phyloP scores from a whole-genome alignment of 2,797 vertebrate genomes.

The Crenichthys baileyi region DNA sequence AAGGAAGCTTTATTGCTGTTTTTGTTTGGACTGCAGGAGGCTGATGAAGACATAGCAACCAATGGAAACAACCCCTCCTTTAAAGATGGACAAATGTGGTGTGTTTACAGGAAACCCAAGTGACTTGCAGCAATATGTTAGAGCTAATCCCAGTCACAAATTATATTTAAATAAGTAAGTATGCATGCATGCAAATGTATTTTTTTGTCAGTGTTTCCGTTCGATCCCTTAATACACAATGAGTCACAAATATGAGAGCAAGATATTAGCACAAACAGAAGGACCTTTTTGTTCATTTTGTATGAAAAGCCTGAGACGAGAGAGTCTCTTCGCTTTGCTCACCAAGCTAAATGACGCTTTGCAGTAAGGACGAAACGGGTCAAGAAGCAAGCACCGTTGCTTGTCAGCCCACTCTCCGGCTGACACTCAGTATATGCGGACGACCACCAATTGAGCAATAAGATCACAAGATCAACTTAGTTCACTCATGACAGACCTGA shows the following conservation, averaged over 20 bases:
- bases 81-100: slow-evolving; percentile 36
- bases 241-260: slow-evolving; percentile 38
- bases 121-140: slow-evolving; percentile 16
- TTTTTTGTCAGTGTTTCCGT: slow-evolving; percentile 51
- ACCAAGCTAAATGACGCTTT: slow-evolving; percentile 54
- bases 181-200: not conserved
- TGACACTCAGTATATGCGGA: slow-evolving; percentile 61
- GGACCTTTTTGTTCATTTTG: slow-evolving; percentile 53
- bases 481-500: slow-evolving; percentile 28
- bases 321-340: slow-evolving; percentile 45
- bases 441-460: slow-evolving; percentile 39
- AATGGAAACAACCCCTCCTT: slow-evolving; percentile 15
- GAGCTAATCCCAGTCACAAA: slow-evolving; percentile 14
- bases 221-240: slow-evolving; percentile 43
- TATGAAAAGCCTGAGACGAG: slow-evolving; percentile 33
- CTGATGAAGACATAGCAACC: slow-evolving; percentile 49
- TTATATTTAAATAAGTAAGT: slow-evolving; percentile 25
- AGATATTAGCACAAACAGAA: slow-evolving; percentile 38
- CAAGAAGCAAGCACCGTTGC: slow-evolving; percentile 70
- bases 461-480: slow-evolving; percentile 37
- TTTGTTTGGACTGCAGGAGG: slow-evolving; percentile 54
- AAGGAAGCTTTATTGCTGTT: slow-evolving; percentile 32
- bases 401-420: slow-evolving; percentile 66
- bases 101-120: slow-evolving; percentile 15
- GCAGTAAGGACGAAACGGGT: slow-evolving; percentile 64